Evolutionary conservation across 2,797 vertebrate genomes (phyloP).

Genomic region (Adrianichthys oophorus): DNA sequence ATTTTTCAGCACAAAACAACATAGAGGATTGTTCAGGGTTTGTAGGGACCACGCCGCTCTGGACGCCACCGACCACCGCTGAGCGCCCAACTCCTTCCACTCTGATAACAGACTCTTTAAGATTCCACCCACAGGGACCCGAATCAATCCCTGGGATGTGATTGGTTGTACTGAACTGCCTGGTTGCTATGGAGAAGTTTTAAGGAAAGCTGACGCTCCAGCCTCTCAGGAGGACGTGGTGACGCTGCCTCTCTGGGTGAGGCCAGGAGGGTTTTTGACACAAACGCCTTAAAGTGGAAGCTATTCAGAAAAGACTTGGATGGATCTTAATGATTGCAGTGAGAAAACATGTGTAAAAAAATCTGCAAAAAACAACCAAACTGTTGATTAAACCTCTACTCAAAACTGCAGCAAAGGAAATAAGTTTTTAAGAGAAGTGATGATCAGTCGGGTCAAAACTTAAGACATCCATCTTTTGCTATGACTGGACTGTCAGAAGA

Average conservation of each 20-base stretch:
- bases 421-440: constrained; percentile 23
- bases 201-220: constrained; percentile 15
- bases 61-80: constrained; percentile 26
- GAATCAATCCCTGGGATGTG: constrained; percentile 27
- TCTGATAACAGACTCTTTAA: constrained; percentile 34
- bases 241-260: constrained; percentile 23
- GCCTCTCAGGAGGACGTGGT: constrained; percentile 34
- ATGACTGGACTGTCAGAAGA: too few species aligned
- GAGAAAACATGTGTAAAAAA: constrained; percentile 53
- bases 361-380: constrained; percentile 26
- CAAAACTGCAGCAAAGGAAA: constrained; percentile 21
- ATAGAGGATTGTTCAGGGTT: constrained; percentile 55
- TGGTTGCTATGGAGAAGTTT: constrained; percentile 57
- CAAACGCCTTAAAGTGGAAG: constrained; percentile 64
- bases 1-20: constrained; percentile 36
- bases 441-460: neutral
- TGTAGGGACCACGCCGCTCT: constrained; percentile 21
- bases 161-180: constrained; percentile 49
- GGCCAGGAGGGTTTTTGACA: constrained; percentile 54
- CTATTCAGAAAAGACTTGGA: constrained; percentile 64
- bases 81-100: constrained; percentile 24
- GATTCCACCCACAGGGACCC: constrained; percentile 45
- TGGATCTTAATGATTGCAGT: constrained; percentile 52
- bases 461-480: too few species aligned
- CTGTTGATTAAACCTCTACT: too few species aligned